Evolutionary conservation across 2,797 vertebrate genomes (phyloP).

Genomic region (Pteronotus mesoamericanus): DNA sequence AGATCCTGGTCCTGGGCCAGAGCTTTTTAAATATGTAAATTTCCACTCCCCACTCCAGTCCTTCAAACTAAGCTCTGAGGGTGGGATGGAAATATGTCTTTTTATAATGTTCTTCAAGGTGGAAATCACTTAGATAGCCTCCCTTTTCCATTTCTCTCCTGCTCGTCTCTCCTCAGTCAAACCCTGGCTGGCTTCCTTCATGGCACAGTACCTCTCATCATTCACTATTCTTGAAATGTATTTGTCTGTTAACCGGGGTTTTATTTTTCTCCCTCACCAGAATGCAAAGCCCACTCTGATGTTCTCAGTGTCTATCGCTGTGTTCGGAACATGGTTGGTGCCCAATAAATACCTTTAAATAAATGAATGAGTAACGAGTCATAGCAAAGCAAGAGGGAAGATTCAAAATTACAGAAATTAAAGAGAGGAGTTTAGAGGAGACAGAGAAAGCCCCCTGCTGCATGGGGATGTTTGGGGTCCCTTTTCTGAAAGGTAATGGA

Average conservation of each 20-base stretch:
- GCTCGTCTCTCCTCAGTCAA: neutral
- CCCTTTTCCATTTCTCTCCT: neutral
- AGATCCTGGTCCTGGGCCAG: neutral
- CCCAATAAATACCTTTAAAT: neutral
- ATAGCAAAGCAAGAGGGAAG: neutral
- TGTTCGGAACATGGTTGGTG: neutral
- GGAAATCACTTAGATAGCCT: neutral
- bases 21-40: neutral
- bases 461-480: neutral
- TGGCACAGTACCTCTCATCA: neutral
- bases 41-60: neutral
- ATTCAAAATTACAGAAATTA: neutral
- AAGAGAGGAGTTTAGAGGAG: neutral
- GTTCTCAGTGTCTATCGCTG: neutral
- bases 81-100: neutral
- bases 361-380: neutral
- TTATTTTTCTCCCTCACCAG: neutral
- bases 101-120: neutral
- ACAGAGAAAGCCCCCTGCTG: neutral
- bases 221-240: neutral
- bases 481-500: neutral
- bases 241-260: neutral
- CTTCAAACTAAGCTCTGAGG: neutral
- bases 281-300: neutral
- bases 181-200: neutral